Evolutionary conservation across 2,113 vertebrate genomes (phyloP).

Genomic region (Sus scrofa): T2T-Sscrofa CM000813.6:91004001-91004500

Average conservation of each 20-base stretch:
- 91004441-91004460: not conserved
- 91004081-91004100: conserved; percentile 85
- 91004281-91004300: conserved; percentile 80
- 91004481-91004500: conserved; percentile 84
- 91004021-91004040: conserved; percentile 86
- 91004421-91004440: not conserved
- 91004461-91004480: conserved; percentile 70
- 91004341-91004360: conserved; percentile 87
- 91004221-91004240: conserved; percentile 75
- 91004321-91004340: conserved; percentile 96
- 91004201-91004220: conserved; percentile 62
- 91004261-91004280: conserved; percentile 77
- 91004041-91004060: conserved; percentile 88
- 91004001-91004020: conserved; percentile 89
- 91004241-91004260: conserved; percentile 72
- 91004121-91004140: conserved; percentile 83
- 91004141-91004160: conserved; percentile 76
- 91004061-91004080: conserved; percentile 87
- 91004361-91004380: conserved; percentile 92
- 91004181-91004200: conserved; percentile 74
- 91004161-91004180: conserved; percentile 81
- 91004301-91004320: conserved; percentile 85
- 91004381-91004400: conserved; percentile 89
- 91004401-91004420: conserved; percentile 77
- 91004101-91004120: conserved; percentile 81